Conservation (phyloP, 1,140 invertebrate species). For the Lethrus apterus region DNA sequence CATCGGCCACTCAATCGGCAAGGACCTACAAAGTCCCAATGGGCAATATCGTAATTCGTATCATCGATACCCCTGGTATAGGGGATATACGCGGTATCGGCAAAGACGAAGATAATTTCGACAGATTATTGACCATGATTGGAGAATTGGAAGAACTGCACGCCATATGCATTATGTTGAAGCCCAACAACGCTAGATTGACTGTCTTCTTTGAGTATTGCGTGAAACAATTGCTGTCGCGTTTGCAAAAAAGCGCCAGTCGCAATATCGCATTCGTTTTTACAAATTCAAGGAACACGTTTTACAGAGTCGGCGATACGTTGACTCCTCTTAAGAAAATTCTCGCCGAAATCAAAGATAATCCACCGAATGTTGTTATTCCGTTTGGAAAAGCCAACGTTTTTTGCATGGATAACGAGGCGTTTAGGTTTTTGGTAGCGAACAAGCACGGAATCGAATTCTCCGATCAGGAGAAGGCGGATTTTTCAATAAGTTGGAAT, state of each 20-base stretch:
- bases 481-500: conserved; percentile 28
- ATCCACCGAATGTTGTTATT: conserved; percentile 24
- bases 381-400: conserved; percentile 22
- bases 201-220: conserved; percentile 32
- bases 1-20: conserved; percentile 32
- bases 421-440: conserved; percentile 29
- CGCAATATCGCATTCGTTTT: conserved; percentile 35
- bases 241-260: conserved; percentile 29
- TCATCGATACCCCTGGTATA: conserved; percentile 34
- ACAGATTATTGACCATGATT: conserved; percentile 29
- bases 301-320: conserved; percentile 30
- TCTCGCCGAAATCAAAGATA: conserved; percentile 19
- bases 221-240: conserved; percentile 29
- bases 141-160: conserved; percentile 26
- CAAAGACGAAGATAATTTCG: conserved; percentile 30
- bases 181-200: conserved; percentile 24
- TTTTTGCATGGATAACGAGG: conserved; percentile 36
- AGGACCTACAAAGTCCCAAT: conserved; percentile 34
- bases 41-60: conserved; percentile 22
- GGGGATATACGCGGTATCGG: conserved; percentile 27
- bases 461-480: conserved; percentile 7
- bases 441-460: conserved; percentile 22
- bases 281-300: conserved; percentile 27
- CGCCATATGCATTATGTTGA: conserved; percentile 32
- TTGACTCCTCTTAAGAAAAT: conserved; percentile 20